phyloP scores from a whole-genome alignment of 2,797 vertebrate genomes.

The Kryptopterus vitreolus region DNA sequence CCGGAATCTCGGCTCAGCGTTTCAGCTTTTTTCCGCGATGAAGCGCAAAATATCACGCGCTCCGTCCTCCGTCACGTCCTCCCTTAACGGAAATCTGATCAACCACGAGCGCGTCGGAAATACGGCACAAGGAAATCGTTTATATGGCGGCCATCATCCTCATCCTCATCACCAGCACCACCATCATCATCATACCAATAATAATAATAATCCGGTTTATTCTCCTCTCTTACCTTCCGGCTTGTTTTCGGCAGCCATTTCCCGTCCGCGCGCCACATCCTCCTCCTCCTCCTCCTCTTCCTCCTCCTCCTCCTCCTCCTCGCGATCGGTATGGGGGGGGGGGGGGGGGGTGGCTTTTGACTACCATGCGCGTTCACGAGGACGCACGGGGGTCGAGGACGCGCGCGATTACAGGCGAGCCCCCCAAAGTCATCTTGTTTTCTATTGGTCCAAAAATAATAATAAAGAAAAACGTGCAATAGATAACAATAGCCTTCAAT shows the following conservation, averaged over 20 bases:
- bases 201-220: constrained; percentile 68
- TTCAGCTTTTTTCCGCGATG: constrained; percentile 52
- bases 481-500: no score
- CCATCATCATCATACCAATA: constrained; percentile 27
- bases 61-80: constrained; percentile 56
- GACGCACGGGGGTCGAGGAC: constrained; percentile 71
- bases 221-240: constrained; percentile 92
- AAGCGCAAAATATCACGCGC: constrained; percentile 62
- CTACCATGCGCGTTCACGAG: constrained; percentile 82
- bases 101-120: constrained; percentile 11
- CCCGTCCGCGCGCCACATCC: constrained; percentile 98
- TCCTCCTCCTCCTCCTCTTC: constrained; percentile 94
- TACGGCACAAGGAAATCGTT: background rate
- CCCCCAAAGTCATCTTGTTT: constrained; percentile 29
- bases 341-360: constrained; percentile 51
- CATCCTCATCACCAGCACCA: no score
- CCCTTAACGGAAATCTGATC: constrained; percentile 34
- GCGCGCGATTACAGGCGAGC: constrained; percentile 64
- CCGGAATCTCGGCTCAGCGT: constrained; percentile 65
- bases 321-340: constrained; percentile 82
- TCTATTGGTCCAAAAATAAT: background rate
- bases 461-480: background rate
- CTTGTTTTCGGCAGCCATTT: constrained; percentile 99
- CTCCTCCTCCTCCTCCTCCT: constrained; percentile 91
- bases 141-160: no score